phyloP scores from a whole-genome alignment of 2,888 invertebrate species.

The Agrochola lychnidis region DNA sequence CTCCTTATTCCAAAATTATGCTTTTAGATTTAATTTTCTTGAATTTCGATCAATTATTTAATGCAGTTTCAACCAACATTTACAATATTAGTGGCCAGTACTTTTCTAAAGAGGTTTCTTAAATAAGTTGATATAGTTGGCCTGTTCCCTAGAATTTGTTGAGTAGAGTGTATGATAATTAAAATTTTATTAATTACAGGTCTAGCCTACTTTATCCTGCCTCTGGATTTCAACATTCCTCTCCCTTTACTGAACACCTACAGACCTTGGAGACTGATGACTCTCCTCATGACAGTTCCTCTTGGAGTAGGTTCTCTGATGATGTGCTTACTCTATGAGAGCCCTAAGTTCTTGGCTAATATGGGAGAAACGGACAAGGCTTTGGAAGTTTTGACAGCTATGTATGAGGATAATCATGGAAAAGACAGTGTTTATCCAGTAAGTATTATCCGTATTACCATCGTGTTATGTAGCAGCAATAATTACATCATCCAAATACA shows the following conservation, averaged over 20 bases:
- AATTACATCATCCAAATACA: background rate
- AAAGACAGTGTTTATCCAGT: slow-evolving; percentile 59
- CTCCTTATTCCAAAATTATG: no score
- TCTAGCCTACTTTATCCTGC: slow-evolving; percentile 59
- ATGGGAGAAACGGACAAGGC: slow-evolving; percentile 90
- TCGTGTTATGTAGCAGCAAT: background rate
- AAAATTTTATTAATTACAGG: slow-evolving; percentile 32
- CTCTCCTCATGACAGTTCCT: slow-evolving; percentile 78
- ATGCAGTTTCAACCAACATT: no score
- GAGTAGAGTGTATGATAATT: no score
- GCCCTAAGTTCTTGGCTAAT: slow-evolving; percentile 92
- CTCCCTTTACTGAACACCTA: slow-evolving; percentile 81
- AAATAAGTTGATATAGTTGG: no score
- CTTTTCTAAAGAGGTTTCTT: no score
- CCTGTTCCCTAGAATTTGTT: no score
- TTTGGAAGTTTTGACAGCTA: slow-evolving; percentile 71
- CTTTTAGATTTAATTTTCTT: no score
- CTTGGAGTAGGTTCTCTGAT: slow-evolving; percentile 86
- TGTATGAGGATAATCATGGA: slow-evolving; percentile 60
- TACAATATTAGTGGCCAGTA: no score
- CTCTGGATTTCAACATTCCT: slow-evolving; percentile 72
- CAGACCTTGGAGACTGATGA: slow-evolving; percentile 92
- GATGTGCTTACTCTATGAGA: slow-evolving; percentile 91
- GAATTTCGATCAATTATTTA: no score
- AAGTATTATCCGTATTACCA: slow-evolving; percentile 12